Evolutionary conservation across 2,797 vertebrate species (phyloP), one percentile per base, ranked within the genome.

Genomic region (Enteromius treurensis): DNA sequence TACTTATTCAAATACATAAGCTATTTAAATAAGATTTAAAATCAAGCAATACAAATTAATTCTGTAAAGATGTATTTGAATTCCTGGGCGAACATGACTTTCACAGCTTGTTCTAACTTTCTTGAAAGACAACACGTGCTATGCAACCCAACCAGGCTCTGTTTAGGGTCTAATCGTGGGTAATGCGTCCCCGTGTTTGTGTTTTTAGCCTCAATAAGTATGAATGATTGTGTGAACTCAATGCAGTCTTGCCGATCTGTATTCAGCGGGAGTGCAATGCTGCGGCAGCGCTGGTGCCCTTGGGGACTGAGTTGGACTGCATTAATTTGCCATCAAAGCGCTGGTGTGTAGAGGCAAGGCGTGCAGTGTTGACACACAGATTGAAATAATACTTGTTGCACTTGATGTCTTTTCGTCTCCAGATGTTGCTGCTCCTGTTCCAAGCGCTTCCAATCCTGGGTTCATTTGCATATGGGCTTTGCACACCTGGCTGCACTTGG

Each of bases 351-450:
- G 37, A 51, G 34, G 83, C 84, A 81, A 86, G 77, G n/a, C 10
- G 19, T 64, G 49, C 49, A n/a, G 29, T 55, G 82, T 53, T 81
- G 79, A 84, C 82, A 81, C 82, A 62, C 49, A 42, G 8, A 23
- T 55, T 60, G 15, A 74, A 82, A 77, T 82, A 68, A 77, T 68
- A 45, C 49, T 58, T 58, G 67, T 77, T 45, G 23, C 47, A 37
- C 34, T 40, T 40, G 26, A 34, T 67, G 42, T 80, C 64, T 58
- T 68, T 53, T 77, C 65, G 87, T 15, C 68, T 58, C n/a, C 85
- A 98, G 98, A 98, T 98, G 96, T 91, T 98, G 91, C 89, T 96
- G 75, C 90, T 93, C 69, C 86, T 97, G 78, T 98, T 98, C 91
- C 97, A 98, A 1, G 87, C 90, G 14, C 91, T 98, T 11, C 97